A percentile compares a stretch with the other conserved stretches of the same genome.
These are phyloP conservation scores for Porphyrio hochstetteri DNA, from an alignment of 2,113 vertebrate species.

Conservation along the genomic window DNA sequence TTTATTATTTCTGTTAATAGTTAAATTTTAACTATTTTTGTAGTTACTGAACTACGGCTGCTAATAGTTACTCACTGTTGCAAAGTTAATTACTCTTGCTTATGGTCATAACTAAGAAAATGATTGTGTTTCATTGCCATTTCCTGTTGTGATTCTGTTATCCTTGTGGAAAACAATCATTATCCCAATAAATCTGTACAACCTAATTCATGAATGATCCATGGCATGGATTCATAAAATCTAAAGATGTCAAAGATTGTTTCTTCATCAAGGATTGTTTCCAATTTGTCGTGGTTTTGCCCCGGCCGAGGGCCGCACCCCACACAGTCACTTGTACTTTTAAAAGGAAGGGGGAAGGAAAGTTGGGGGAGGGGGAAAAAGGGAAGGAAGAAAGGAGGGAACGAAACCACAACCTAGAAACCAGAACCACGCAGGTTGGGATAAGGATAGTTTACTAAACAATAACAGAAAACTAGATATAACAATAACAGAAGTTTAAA, in stretches of 20 bases:
- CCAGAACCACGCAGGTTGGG: too few species aligned
- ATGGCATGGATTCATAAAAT: background rate
- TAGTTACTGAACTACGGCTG: background rate
- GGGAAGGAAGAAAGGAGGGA: too few species aligned
- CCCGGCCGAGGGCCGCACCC: too few species aligned
- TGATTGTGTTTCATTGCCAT: background rate
- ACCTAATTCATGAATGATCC: background rate
- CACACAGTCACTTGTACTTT: too few species aligned
- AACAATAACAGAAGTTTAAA: too few species aligned
- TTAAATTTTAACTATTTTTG: background rate
- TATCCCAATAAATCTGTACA: background rate
- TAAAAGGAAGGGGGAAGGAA: too few species aligned
- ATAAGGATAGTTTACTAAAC: too few species aligned
- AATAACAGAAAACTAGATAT: too few species aligned
- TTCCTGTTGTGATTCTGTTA: background rate
- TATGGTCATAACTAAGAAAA: background rate
- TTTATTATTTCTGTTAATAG: background rate
- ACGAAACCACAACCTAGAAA: too few species aligned
- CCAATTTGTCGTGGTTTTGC: too few species aligned
- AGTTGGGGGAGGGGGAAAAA: too few species aligned
- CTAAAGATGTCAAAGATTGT: background rate
- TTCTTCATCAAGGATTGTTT: background rate
- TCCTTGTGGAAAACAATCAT: background rate
- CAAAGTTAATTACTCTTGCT: background rate
- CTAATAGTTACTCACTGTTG: background rate